A percentile compares a stretch with the other conserved stretches of the same genome.
These are phyloP conservation scores for Pteria penguin DNA, from an alignment of 2,888 invertebrate genomes.

Conservation along the genomic window DNA sequence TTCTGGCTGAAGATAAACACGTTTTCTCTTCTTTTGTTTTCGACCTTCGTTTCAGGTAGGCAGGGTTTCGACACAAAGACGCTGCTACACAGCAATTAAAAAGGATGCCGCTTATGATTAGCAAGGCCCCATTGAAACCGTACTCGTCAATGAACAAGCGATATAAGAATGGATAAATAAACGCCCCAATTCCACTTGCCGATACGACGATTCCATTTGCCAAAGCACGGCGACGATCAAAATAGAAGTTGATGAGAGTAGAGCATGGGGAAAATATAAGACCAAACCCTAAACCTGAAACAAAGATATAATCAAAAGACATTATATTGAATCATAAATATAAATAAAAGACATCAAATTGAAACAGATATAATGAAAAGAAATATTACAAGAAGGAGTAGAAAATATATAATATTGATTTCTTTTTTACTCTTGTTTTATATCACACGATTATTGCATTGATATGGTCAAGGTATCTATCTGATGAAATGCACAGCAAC, in stretches of 20 bases:
- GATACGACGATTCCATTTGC: slow-evolving; percentile 65
- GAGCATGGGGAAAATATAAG: slow-evolving; percentile 59
- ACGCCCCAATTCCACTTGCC: slow-evolving; percentile 63
- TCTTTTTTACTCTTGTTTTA: no score
- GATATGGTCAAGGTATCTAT: no score
- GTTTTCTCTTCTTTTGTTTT: neutral
- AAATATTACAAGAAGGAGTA: no score
- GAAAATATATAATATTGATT: no score
- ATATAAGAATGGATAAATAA: slow-evolving; percentile 57
- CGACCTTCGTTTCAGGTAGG: slow-evolving; percentile 2
- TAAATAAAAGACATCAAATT: no score
- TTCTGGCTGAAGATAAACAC: neutral
- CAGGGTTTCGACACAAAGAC: slow-evolving; percentile 45
- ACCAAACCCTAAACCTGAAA: slow-evolving; percentile 63
- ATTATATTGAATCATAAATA: no score
- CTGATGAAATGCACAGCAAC: no score
- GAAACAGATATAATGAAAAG: no score
- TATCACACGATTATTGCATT: no score
- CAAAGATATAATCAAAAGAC: neutral
- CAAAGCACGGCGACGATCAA: slow-evolving; percentile 57
- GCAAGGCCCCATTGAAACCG: slow-evolving; percentile 39
- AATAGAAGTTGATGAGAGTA: slow-evolving; percentile 65
- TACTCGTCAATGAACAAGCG: slow-evolving; percentile 44
- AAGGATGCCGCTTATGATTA: slow-evolving; percentile 46
- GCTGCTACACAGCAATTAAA: slow-evolving; percentile 49